These are phyloP conservation scores for Ceratina japonica DNA, from an alignment of 1,140 invertebrate species.

Conservation along the genomic window DNA sequence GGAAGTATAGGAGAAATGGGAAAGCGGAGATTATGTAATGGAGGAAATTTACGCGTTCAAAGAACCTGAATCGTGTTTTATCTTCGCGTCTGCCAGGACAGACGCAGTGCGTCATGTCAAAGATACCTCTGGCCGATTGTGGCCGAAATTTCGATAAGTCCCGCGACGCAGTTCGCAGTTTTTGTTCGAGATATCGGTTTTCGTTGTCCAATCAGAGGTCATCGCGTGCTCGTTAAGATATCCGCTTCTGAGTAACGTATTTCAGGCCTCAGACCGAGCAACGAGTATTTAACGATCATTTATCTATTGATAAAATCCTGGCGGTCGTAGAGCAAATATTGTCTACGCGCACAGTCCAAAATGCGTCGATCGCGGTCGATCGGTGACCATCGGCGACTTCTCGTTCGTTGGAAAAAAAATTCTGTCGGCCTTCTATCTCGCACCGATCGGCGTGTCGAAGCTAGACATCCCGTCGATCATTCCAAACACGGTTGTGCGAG, in stretches of 20 bases:
- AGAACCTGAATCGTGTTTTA: background rate
- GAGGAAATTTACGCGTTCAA: slow-evolving; percentile 7
- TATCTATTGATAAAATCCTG: no score
- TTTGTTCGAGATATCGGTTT: slow-evolving; percentile 10
- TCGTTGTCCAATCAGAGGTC: slow-evolving; percentile 7
- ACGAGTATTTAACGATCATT: no score
- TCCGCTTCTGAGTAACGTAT: no score
- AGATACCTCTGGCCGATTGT: background rate
- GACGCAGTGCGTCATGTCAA: no score
- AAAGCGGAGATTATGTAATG: background rate
- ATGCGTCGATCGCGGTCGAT: no score
- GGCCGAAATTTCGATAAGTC: background rate
- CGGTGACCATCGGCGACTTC: no score
- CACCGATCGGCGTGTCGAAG: background rate
- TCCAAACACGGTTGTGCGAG: slow-evolving; percentile 15
- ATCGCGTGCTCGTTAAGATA: slow-evolving; percentile 2
- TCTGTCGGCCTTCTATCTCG: no score
- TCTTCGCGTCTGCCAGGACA: background rate
- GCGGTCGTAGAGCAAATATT: no score
- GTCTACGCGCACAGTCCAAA: no score
- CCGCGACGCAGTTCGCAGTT: background rate
- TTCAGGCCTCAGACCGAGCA: no score
- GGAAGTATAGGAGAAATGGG: background rate
- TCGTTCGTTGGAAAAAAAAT: no score
- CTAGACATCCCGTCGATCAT: background rate